These are phyloP conservation scores for Plebejus anna DNA, from an alignment of 2,888 invertebrate genomes.

Conservation along the genomic window DNA sequence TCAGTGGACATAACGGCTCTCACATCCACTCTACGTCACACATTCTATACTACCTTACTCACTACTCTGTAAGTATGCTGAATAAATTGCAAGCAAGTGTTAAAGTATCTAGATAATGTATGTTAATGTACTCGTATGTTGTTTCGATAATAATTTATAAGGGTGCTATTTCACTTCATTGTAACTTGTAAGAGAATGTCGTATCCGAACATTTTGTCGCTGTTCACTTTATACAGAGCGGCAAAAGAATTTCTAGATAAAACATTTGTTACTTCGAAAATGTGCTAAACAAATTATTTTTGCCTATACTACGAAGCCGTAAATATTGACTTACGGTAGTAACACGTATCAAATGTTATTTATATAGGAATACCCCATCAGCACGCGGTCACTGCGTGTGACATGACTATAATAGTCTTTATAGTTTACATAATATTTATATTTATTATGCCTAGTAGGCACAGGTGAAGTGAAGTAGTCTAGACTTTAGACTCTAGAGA, in stretches of 20 bases:
- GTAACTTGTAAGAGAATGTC: too few species aligned
- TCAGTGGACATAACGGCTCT: constrained; percentile 27
- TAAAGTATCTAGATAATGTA: background rate
- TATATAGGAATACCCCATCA: constrained; percentile 1
- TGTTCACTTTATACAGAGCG: too few species aligned
- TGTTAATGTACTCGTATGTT: too few species aligned
- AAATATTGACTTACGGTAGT: background rate
- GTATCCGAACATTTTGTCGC: background rate
- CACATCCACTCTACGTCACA: constrained; percentile 19
- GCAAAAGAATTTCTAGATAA: too few species aligned
- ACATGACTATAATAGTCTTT: background rate
- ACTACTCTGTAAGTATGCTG: background rate
- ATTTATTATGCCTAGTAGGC: background rate
- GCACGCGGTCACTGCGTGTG: background rate
- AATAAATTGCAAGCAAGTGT: background rate
- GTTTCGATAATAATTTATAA: too few species aligned
- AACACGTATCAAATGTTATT: background rate
- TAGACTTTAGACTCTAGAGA: background rate
- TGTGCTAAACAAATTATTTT: too few species aligned
- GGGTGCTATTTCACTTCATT: too few species aligned
- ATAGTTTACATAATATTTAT: background rate
- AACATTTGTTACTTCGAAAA: too few species aligned
- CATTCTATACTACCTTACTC: constrained; percentile 14
- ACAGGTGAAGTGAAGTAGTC: background rate
- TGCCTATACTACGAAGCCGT: too few species aligned